phyloP scores from a whole-genome alignment of 2,888 invertebrate species.

The Xestia sexstrigata region DNA sequence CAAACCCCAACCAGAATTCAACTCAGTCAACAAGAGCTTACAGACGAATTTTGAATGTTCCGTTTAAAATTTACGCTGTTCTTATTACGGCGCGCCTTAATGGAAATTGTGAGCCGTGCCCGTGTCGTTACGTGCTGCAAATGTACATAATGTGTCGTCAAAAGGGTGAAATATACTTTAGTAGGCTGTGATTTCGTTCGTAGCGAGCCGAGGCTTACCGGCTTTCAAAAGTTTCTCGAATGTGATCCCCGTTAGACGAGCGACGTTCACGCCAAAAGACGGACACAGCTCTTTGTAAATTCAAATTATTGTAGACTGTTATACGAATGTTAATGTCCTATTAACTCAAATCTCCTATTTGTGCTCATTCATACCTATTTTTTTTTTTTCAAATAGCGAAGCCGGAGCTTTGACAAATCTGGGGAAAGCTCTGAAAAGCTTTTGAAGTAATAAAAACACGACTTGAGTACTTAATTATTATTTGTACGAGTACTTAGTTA shows the following conservation, averaged over 20 bases:
- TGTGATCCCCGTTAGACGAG: constrained; percentile 80
- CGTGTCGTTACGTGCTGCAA: constrained; percentile 89
- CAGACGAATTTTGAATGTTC: constrained; percentile 73
- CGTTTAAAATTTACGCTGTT: constrained; percentile 80
- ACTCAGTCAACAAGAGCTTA: constrained; percentile 67
- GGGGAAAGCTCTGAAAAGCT: neutral
- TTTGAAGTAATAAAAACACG: neutral
- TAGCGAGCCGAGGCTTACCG: constrained; percentile 80
- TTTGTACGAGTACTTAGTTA: neutral
- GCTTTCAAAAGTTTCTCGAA: constrained; percentile 86
- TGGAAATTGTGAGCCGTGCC: constrained; percentile 90
- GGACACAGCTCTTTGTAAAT: constrained; percentile 63
- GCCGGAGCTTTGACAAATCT: neutral
- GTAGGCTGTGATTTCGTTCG: constrained; percentile 87
- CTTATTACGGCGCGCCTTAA: constrained; percentile 80
- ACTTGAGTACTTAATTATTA: neutral
- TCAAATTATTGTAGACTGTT: constrained; percentile 61
- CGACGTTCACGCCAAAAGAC: constrained; percentile 65
- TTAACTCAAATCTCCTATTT: constrained; percentile 34
- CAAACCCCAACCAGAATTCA: constrained; percentile 58
- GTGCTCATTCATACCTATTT: neutral
- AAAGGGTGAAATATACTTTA: constrained; percentile 90
- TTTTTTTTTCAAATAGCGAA: neutral
- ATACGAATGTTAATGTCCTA: constrained; percentile 44
- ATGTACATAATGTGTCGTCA: constrained; percentile 90